phyloP scores from a whole-genome alignment of 2,113 vertebrate genomes.

The Holacanthus passer region DNA sequence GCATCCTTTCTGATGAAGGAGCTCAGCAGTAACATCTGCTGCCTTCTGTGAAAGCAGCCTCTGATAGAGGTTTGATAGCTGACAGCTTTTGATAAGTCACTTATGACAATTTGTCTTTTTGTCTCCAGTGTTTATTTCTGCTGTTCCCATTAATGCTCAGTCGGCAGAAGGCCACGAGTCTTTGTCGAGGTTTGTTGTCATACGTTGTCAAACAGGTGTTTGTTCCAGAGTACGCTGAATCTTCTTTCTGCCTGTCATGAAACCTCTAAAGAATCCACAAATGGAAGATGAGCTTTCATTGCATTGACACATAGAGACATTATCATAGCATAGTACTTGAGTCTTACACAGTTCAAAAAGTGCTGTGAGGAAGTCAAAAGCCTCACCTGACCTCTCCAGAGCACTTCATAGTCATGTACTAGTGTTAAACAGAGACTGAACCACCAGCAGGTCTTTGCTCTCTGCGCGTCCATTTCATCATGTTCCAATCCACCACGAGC shows the following conservation, averaged over 20 bases:
- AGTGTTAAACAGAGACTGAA: slow-evolving; percentile 28
- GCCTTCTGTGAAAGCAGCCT: slow-evolving; percentile 35
- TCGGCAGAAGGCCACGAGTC: neutral
- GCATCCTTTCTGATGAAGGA: slow-evolving; percentile 42
- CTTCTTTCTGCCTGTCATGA: too few relatives aligned
- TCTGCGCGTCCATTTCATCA: slow-evolving; percentile 47
- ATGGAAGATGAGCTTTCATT: neutral
- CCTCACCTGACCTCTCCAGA: slow-evolving; percentile 28
- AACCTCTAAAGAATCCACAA: neutral
- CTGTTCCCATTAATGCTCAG: slow-evolving; percentile 9
- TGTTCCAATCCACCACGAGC: slow-evolving; percentile 60
- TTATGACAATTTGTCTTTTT: slow-evolving; percentile 41
- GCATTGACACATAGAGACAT: neutral
- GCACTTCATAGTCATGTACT: slow-evolving; percentile 3
- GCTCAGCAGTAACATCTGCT: slow-evolving; percentile 25
- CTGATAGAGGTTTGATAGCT: slow-evolving; percentile 53
- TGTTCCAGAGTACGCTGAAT: neutral
- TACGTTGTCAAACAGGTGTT: neutral
- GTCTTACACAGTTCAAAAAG: slow-evolving; percentile 3
- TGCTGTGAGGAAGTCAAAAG: neutral
- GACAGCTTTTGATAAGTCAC: slow-evolving; percentile 62
- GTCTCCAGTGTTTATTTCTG: slow-evolving; percentile 29
- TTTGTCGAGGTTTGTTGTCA: neutral
- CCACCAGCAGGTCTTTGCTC: slow-evolving; percentile 44
- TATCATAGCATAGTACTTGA: neutral